Conservation (phyloP, 2,888 invertebrate genomes). For the Spialia ferax region DNA sequence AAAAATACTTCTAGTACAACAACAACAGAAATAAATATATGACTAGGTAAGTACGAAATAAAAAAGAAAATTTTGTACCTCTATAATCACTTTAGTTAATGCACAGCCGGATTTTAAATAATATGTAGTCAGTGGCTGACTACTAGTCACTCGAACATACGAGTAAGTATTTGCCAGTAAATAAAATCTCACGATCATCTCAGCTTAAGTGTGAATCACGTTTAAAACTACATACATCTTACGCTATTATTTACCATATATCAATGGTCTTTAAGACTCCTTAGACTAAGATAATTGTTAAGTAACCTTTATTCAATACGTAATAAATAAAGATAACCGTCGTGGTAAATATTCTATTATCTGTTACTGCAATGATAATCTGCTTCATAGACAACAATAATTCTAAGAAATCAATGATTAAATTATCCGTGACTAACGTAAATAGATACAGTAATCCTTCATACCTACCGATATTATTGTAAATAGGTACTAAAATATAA, state of each 20-base stretch:
- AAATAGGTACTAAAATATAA: no score
- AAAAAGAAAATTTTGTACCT: no score
- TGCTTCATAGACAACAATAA: background rate
- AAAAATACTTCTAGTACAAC: no score
- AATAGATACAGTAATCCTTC: no score
- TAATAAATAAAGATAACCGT: slow-evolving; percentile 22
- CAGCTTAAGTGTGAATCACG: background rate
- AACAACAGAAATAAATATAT: no score
- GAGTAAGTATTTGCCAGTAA: background rate
- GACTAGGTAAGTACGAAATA: no score
- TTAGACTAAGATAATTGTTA: background rate
- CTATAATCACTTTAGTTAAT: no score
- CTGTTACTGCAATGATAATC: slow-evolving; percentile 9
- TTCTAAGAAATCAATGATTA: slow-evolving; percentile 12
- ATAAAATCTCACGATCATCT: slow-evolving; percentile 14
- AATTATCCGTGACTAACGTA: background rate
- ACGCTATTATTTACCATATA: slow-evolving; percentile 6
- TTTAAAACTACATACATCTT: background rate
- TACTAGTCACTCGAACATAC: no score
- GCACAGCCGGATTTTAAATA: no score
- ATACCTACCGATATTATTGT: no score
- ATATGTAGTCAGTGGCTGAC: no score
- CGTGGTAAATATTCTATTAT: slow-evolving; percentile 15
- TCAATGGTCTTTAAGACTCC: slow-evolving; percentile 1
- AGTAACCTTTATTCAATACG: slow-evolving; percentile 14